phyloP scores from a whole-genome alignment of 2,888 invertebrate genomes.

The Crocallis elinguaria region DNA sequence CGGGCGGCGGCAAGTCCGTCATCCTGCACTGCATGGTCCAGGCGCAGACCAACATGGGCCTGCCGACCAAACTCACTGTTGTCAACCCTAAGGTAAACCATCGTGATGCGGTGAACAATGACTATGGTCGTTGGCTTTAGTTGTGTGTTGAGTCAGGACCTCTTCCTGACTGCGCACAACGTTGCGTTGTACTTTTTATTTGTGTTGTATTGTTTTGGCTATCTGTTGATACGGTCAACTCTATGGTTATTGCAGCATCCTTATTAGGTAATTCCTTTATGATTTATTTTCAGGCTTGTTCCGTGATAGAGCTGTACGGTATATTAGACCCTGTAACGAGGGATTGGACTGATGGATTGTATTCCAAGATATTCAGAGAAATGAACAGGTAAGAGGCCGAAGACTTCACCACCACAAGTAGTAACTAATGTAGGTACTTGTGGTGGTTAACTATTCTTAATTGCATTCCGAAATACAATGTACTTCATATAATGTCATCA shows the following conservation, averaged over 20 bases:
- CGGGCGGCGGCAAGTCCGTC: constrained; percentile 96
- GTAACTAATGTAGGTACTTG: too few relatives aligned
- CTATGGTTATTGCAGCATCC: too few relatives aligned
- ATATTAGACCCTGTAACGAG: constrained; percentile 93
- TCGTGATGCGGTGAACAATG: too few relatives aligned
- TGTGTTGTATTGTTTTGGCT: too few relatives aligned
- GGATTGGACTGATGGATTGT: constrained; percentile 97
- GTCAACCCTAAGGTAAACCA: constrained; percentile 92
- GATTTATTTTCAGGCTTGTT: constrained; percentile 86
- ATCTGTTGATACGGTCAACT: not conserved
- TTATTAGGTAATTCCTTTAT: not conserved
- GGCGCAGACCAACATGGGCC: constrained; percentile 90
- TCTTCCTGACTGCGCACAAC: too few relatives aligned
- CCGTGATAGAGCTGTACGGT: constrained; percentile 95
- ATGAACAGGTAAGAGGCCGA: constrained; percentile 88
- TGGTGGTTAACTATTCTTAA: too few relatives aligned
- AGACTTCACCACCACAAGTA: not conserved
- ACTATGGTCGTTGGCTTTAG: too few relatives aligned
- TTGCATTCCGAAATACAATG: too few relatives aligned
- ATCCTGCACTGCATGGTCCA: constrained; percentile 91
- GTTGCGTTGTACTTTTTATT: too few relatives aligned
- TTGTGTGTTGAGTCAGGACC: too few relatives aligned
- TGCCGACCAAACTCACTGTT: constrained; percentile 91
- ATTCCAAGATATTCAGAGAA: constrained; percentile 96
- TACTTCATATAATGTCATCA: too few relatives aligned